A percentile compares a stretch with the other conserved stretches of the same genome.
These are phyloP conservation scores for Condylura cristata DNA, from an alignment of 2,113 vertebrate species.

Conservation along the genomic window DNA sequence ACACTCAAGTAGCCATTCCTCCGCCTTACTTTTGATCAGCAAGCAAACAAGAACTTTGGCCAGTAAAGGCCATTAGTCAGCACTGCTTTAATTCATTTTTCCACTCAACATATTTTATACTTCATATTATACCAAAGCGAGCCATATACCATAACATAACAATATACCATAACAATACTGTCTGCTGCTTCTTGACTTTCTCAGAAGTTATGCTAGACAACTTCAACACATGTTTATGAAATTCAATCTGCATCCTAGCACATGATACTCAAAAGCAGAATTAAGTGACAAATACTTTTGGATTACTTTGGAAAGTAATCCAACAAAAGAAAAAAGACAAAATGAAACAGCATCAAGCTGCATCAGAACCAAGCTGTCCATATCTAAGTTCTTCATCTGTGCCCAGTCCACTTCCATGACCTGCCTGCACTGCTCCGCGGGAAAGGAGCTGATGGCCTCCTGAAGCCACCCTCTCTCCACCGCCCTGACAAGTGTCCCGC, in stretches of 20 bases:
- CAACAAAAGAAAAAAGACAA: neutral
- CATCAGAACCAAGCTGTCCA: neutral
- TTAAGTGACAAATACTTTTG: neutral
- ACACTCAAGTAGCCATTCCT: neutral
- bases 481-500: neutral
- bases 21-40: neutral
- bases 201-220: neutral
- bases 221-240: neutral
- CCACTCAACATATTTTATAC: neutral
- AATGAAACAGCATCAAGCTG: neutral
- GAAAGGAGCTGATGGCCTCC: neutral
- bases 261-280: neutral
- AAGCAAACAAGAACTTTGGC: neutral
- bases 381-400: neutral
- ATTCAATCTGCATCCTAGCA: neutral
- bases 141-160: no score
- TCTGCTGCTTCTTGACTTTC: neutral
- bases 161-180: neutral
- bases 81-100: neutral
- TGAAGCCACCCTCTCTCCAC: neutral
- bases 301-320: neutral
- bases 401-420: neutral
- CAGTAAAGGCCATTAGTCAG: neutral
- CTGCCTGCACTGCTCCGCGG: neutral
- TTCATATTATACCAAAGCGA: neutral